A percentile compares a stretch with the other conserved stretches of the same genome.
phyloP scores from a whole-genome alignment of 2,797 vertebrate genomes.

The Sebastes minor region DNA sequence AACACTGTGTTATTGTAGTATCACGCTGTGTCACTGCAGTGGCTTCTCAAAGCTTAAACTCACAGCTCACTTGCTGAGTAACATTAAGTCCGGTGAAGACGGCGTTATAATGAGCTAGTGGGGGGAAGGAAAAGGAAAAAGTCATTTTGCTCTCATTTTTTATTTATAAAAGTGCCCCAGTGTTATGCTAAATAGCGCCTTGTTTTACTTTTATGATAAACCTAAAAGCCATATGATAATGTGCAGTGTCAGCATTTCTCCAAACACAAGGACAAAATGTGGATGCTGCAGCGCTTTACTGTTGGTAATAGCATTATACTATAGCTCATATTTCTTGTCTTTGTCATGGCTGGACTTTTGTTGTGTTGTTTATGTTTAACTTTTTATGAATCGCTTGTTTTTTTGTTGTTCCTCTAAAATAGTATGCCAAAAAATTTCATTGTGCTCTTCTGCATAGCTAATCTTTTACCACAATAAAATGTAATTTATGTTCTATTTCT shows the following conservation, averaged over 20 bases:
- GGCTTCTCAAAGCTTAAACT: neutral
- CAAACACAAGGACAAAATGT: conserved; percentile 18
- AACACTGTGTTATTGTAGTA: neutral
- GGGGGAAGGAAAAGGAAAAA: neutral
- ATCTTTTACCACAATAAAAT: neutral
- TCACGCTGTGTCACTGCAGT: neutral
- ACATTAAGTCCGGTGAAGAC: neutral
- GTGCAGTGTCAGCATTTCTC: conserved; percentile 24
- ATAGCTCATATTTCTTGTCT: neutral
- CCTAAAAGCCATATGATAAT: conserved; percentile 11
- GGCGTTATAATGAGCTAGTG: neutral
- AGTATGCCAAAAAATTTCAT: neutral
- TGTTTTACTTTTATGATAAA: conserved; percentile 46
- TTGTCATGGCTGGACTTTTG: neutral
- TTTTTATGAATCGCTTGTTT: neutral
- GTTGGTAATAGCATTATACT: neutral
- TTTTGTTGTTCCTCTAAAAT: neutral
- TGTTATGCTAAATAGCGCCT: conserved; percentile 32
- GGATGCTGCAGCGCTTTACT: neutral
- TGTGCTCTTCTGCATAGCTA: neutral
- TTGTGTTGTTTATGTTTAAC: neutral
- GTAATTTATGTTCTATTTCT: neutral
- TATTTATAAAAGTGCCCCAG: conserved; percentile 36
- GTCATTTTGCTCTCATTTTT: conserved; percentile 33
- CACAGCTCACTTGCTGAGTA: neutral